Conservation (phyloP, 2,797 vertebrate species). For the Oceanodroma leucorhoa region DNA sequence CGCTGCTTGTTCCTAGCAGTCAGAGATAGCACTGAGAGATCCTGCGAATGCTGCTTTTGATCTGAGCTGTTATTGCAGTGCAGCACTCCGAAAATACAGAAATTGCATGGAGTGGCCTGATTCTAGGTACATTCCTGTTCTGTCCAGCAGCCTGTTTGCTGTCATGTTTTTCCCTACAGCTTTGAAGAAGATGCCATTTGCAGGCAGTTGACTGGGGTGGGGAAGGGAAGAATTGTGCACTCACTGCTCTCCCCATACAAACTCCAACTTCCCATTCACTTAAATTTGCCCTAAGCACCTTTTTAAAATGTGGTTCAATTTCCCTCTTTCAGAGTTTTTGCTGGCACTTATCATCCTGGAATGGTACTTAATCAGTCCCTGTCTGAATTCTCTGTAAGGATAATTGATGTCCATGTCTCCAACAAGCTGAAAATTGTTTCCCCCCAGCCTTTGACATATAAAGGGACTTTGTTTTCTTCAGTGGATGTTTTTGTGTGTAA, state of each 20-base stretch:
- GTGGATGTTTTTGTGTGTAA: slow-evolving; percentile 3
- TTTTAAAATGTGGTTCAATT: neutral
- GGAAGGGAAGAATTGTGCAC: neutral
- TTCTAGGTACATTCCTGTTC: neutral
- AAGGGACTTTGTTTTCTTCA: slow-evolving; percentile 28
- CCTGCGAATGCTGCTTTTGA: neutral
- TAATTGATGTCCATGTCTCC: neutral
- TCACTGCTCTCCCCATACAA: neutral
- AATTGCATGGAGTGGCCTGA: neutral
- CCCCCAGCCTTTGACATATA: neutral
- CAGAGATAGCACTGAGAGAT: neutral
- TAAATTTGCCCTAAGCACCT: neutral
- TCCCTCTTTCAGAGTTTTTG: neutral
- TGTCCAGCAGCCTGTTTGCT: neutral
- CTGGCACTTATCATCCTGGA: neutral
- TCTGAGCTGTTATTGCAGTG: neutral
- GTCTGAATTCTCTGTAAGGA: neutral
- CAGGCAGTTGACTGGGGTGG: neutral
- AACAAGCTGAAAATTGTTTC: slow-evolving; percentile 16
- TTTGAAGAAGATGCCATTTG: neutral
- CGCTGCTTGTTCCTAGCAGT: neutral
- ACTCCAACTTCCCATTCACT: neutral
- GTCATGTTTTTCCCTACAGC: neutral
- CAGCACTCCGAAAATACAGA: neutral
- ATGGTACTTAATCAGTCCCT: slow-evolving; percentile 3